phyloP scores from a whole-genome alignment of 2,797 vertebrate genomes.

The Hephaestus fuliginosus region DNA sequence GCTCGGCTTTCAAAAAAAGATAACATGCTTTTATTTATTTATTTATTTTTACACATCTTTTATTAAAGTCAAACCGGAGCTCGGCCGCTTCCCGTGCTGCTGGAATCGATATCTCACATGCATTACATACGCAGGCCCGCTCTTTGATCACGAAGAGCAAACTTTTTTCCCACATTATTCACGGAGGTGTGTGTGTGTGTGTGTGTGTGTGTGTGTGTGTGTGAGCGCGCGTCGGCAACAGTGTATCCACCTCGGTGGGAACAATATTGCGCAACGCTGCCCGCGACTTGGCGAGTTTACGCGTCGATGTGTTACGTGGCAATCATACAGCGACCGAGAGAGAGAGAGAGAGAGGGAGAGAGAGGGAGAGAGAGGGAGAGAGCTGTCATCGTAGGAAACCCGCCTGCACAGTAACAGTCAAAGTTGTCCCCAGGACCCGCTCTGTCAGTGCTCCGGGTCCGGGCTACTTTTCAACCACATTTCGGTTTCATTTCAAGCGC shows the following conservation, averaged over 20 bases:
- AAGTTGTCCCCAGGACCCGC: slow-evolving; percentile 42
- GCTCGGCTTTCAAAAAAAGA: too few relatives aligned
- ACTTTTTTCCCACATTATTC: slow-evolving; percentile 6
- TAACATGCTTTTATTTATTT: too few relatives aligned
- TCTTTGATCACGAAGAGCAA: neutral
- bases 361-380: slow-evolving; percentile 14
- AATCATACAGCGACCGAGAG: slow-evolving; percentile 78
- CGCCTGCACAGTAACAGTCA: slow-evolving; percentile 35
- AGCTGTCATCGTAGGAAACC: slow-evolving; percentile 70
- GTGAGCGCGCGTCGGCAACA: neutral
- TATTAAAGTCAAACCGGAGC: too few relatives aligned
- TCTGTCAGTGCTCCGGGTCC: neutral
- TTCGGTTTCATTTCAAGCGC: neutral
- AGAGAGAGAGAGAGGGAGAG: too few relatives aligned
- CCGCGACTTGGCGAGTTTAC: slow-evolving; percentile 61
- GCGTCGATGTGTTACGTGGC: slow-evolving; percentile 89
- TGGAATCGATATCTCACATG: slow-evolving; percentile 37
- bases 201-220: fast-evolving
- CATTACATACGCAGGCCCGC: slow-evolving; percentile 13
- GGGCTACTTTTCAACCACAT: slow-evolving; percentile 3
- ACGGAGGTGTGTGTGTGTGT: fast-evolving
- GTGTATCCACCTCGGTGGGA: neutral
- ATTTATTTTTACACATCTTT: too few relatives aligned
- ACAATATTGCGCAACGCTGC: slow-evolving; percentile 52
- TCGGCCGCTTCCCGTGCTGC: slow-evolving; percentile 28